Percentiles rank a stretch among this genome's conserved stretches.
Evolutionary conservation across 1,140 invertebrate genomes (phyloP).

Genomic region (Zaprionus gabonicus): DNA sequence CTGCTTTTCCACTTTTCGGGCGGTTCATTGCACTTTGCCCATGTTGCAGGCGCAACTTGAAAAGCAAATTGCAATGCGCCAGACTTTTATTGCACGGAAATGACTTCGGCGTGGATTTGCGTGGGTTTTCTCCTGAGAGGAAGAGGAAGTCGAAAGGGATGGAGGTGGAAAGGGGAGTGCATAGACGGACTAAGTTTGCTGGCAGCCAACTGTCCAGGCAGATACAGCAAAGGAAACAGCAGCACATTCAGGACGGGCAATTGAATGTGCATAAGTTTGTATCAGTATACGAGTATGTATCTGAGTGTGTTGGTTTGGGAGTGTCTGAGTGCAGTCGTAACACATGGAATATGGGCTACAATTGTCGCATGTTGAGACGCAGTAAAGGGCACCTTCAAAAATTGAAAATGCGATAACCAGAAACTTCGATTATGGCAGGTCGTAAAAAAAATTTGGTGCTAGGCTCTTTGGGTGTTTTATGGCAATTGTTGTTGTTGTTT

Average conservation of each 20-base stretch:
- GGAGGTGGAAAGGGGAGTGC: background rate
- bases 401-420: conserved; percentile 45
- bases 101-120: conserved; percentile 48
- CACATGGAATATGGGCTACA: background rate
- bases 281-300: conserved; percentile 13
- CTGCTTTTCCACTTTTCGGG: conserved; percentile 30
- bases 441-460: conserved; percentile 59
- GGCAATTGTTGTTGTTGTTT: conserved; percentile 44
- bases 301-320: background rate
- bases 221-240: conserved; percentile 23
- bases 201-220: conserved; percentile 7
- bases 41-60: conserved; percentile 22
- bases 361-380: conserved; percentile 71
- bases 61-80: conserved; percentile 67
- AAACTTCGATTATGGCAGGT: conserved; percentile 75
- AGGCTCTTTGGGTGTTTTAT: conserved; percentile 65
- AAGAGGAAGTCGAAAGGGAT: background rate
- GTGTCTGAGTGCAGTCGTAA: background rate
- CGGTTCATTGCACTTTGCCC: conserved; percentile 67
- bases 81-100: conserved; percentile 75
- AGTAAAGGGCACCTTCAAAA: conserved; percentile 54
- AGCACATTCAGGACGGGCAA: conserved; percentile 10
- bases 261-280: background rate
- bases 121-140: conserved; percentile 11
- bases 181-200: conserved; percentile 56